Conservation (phyloP, 37 sponge, comb jelly and placozoan genomes). For the Mnemiopsis leidyi region DNA sequence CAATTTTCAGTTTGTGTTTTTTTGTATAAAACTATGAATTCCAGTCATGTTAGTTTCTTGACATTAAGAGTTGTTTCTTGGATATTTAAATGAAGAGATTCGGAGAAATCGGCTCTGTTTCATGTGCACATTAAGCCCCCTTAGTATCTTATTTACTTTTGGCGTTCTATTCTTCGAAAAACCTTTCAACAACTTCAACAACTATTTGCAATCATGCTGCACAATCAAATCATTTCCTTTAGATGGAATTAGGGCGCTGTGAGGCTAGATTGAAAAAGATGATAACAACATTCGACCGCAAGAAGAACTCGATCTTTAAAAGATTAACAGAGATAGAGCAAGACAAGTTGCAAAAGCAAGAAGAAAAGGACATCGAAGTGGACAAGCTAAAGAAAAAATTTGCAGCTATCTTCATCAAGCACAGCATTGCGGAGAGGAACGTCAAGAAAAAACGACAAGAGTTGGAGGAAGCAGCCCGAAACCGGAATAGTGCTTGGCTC, state of each 20-base stretch:
- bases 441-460: background rate
- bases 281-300: conserved; percentile 8
- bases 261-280: background rate
- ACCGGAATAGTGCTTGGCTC: background rate
- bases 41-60: too few species aligned
- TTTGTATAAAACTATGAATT: too few species aligned
- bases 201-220: background rate
- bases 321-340: background rate
- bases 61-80: too few species aligned
- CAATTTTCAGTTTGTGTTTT: too few species aligned
- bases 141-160: too few species aligned
- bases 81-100: too few species aligned
- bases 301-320: background rate
- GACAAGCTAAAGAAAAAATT: conserved; percentile 40
- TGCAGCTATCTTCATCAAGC: background rate
- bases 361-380: background rate
- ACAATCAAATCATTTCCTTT: too few species aligned
- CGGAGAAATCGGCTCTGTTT: too few species aligned
- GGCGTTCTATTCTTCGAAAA: too few species aligned
- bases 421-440: background rate
- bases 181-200: too few species aligned
- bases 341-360: background rate
- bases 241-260: conserved; percentile 24
- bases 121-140: too few species aligned
- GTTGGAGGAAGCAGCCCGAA: background rate